Conservation (phyloP, 23 tunicate genomes). For the Trididemnum miniatum region DNA sequence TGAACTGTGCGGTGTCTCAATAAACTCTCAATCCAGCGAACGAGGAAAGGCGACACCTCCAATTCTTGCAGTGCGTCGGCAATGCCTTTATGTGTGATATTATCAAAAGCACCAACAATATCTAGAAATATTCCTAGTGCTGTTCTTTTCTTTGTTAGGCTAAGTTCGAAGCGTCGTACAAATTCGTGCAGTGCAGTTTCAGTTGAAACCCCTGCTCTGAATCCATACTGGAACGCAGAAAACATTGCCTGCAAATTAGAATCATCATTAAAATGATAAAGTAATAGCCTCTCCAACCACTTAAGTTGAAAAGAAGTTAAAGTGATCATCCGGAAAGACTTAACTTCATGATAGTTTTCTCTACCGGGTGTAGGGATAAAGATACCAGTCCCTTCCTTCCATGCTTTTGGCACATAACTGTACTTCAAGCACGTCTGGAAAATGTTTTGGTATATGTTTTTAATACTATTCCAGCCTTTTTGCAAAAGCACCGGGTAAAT, state of each 20-base stretch:
- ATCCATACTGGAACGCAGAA: not conserved
- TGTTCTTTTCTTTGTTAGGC: not conserved
- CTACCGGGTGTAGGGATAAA: not conserved
- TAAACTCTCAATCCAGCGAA: no score
- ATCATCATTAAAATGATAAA: not conserved
- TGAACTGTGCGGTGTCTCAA: no score
- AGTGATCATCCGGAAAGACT: not conserved
- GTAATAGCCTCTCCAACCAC: not conserved
- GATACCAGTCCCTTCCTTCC: not conserved
- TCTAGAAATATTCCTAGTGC: no score
- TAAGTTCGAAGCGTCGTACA: not conserved
- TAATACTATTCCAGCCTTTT: not conserved
- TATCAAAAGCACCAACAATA: no score
- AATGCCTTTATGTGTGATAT: no score
- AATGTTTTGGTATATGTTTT: not conserved
- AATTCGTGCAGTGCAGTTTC: not conserved
- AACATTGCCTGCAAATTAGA: not conserved
- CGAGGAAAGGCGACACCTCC: no score
- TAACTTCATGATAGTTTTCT: not conserved
- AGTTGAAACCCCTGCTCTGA: not conserved
- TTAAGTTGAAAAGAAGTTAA: not conserved
- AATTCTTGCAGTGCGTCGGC: no score
- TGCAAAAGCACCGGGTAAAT: not conserved
- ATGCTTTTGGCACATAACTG: not conserved
- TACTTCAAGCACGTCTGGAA: not conserved